Evolutionary conservation across 2,113 vertebrate species (phyloP).

Genomic region (Onychostruthus taczanowskii): DNA sequence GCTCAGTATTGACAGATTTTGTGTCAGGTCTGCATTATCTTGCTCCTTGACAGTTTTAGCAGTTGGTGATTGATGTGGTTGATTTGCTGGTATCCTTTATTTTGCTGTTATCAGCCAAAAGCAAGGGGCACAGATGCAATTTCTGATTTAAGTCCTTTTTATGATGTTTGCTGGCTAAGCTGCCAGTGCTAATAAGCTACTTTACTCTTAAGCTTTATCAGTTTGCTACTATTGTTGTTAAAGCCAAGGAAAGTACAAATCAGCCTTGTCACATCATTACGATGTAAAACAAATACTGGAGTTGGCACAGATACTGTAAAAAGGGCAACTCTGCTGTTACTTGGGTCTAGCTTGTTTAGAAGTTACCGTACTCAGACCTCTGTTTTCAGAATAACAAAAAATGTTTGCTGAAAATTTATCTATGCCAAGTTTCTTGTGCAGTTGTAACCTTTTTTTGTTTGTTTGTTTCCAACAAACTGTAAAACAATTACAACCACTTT

Average conservation of each 20-base stretch:
- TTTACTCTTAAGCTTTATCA: conserved; percentile 16
- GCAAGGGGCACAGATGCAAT: not conserved
- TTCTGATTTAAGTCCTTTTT: not conserved
- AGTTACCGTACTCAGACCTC: not conserved
- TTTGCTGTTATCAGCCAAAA: not conserved
- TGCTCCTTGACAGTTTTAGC: not conserved
- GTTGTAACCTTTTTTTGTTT: not conserved
- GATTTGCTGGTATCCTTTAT: not conserved
- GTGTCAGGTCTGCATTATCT: not conserved
- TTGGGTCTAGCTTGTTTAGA: not conserved
- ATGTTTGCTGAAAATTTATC: not conserved
- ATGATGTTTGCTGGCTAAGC: not conserved
- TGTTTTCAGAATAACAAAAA: not conserved
- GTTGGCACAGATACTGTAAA: not conserved
- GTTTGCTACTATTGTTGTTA: not conserved
- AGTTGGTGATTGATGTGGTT: not conserved
- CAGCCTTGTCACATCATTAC: not conserved
- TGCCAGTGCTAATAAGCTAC: not conserved
- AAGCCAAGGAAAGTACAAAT: not conserved
- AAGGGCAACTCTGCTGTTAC: not conserved
- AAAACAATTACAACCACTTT: not conserved
- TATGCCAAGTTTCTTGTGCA: not conserved
- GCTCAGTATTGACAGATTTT: not conserved
- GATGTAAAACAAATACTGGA: not conserved
- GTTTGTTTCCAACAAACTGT: not conserved